These are phyloP conservation scores for Stegostoma tigrinum DNA, from an alignment of 2,113 vertebrate species.

Conservation along the genomic window DNA sequence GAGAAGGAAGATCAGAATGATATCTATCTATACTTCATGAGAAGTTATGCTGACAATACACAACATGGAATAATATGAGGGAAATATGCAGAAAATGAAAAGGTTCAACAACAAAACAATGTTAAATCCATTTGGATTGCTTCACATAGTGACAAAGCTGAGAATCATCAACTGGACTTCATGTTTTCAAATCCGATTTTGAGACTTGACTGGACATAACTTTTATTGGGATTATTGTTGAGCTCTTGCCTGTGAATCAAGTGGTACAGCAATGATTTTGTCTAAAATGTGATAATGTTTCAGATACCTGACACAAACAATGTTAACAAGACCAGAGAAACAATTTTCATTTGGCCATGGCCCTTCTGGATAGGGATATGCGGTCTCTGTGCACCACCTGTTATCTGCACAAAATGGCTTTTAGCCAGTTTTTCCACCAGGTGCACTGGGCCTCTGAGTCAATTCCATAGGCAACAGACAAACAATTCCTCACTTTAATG, in stretches of 20 bases:
- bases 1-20: not conserved
- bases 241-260: too few species aligned
- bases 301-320: too few species aligned
- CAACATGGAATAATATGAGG: not conserved
- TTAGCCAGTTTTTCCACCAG: not conserved
- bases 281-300: too few species aligned
- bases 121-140: not conserved
- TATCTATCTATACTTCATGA: not conserved
- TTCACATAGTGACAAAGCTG: not conserved
- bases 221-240: too few species aligned
- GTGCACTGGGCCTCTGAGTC: not conserved
- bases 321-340: not conserved
- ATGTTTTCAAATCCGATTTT: too few species aligned
- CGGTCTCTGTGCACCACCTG: not conserved
- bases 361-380: not conserved
- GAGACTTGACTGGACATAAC: too few species aligned
- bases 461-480: not conserved
- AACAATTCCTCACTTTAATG: not conserved
- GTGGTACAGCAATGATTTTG: too few species aligned
- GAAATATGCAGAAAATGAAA: not conserved
- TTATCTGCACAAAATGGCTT: not conserved
- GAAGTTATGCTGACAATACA: not conserved
- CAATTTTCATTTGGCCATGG: not conserved
- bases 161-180: not conserved
- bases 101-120: not conserved